Evolutionary conservation across 2,113 vertebrate species (phyloP).

Genomic region (Polypterus senegalus): DNA sequence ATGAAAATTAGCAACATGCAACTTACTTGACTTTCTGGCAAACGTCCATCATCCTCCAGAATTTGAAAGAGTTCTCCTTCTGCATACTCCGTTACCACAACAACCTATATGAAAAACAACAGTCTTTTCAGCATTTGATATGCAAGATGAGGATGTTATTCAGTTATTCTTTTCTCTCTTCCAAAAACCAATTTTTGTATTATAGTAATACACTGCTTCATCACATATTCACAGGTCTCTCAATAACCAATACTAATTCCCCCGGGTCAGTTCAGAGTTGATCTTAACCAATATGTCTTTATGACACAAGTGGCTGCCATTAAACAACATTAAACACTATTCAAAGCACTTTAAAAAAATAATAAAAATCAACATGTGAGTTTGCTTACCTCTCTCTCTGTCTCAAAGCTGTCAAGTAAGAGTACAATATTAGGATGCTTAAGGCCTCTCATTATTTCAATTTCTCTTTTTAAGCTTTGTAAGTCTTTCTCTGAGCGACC

Average conservation of each 20-base stretch:
- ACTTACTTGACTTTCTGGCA: conserved; percentile 76
- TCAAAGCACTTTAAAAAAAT: too few relatives aligned
- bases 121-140: too few relatives aligned
- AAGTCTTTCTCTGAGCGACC: conserved; percentile 82
- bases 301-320: too few relatives aligned
- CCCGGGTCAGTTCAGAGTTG: too few relatives aligned
- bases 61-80: conserved; percentile 93
- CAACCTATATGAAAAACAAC: conserved; percentile 55
- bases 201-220: not conserved
- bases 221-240: too few relatives aligned
- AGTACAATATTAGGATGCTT: conserved; percentile 85
- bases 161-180: not conserved
- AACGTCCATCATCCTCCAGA: conserved; percentile 76
- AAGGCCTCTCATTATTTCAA: conserved; percentile 83
- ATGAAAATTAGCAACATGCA: not conserved
- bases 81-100: conserved; percentile 89
- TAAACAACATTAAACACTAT: too few relatives aligned
- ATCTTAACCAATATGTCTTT: too few relatives aligned
- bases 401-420: conserved; percentile 89
- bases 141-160: too few relatives aligned
- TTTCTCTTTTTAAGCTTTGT: conserved; percentile 70
- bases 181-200: not conserved
- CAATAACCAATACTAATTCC: too few relatives aligned
- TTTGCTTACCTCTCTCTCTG: conserved; percentile 65
- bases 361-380: too few relatives aligned